Base-by-base conservation (phyloP, 2,113 vertebrate species). In the Suricata suricatta region DNA sequence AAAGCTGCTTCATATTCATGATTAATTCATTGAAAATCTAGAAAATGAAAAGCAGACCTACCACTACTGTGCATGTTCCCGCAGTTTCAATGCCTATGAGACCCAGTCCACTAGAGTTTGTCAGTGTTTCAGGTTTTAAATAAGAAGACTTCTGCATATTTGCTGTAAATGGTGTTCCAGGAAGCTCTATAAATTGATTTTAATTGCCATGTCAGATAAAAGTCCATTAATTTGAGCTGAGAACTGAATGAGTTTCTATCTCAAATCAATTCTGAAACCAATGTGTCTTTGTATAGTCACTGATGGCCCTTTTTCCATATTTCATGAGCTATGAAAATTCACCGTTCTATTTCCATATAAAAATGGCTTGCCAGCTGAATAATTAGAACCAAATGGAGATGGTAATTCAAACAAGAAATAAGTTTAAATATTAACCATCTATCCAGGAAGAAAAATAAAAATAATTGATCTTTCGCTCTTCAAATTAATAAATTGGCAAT, bases 81-180 rank as follows among this genome's bases (percentile, higher is more conserved):
- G 97, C 41, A 92, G 66, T 86, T 94, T 91, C 71, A 93, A 82
- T 87, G 83, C 79, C 93, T 95, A 12, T 66, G 77, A 97, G 89
- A 88, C 57, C 31, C 57, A 74, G 1, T 93, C 50, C 93, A 77
- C 38, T 83, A 93, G 66, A 88, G 79, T 93, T 86, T 88, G 92
- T 96, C 95, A 86, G 64, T 89, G 60, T 96, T 98, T 93, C 89
- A 97, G 93, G 17, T 93, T 95, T 96, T 95, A 97, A 91, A 93
- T 96, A 77, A 91, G 93, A 92, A 23, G 23, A 92, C 33, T 66
- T 82, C 82, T 96, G 52, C 16, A 52, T 96, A 91, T 91, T 91
- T 96, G 92, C 83, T 95, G 60, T 47, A 96, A 96, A 90, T 93
- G 54, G 16, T 93, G 93, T 96, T 93, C 80, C 60, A 96, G 69